Evolutionary conservation across 2,888 invertebrate genomes (phyloP), one percentile per base, ranked within the genome.

Genomic region (Trypoxylon attenuatum): DNA sequence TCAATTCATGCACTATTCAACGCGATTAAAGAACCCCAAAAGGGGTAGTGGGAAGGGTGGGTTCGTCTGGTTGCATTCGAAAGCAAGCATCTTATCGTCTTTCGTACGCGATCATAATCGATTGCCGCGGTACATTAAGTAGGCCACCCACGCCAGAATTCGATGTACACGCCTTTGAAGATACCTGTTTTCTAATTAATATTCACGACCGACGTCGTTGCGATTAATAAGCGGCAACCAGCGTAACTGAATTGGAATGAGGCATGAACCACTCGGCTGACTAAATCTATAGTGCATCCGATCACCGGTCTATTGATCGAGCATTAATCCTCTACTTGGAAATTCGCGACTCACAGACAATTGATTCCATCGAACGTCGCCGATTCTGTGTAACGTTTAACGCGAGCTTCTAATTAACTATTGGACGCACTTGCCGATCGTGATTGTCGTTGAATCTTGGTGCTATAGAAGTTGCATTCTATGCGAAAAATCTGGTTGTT

Each of bases 101-200:
- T 42, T 19, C 16, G 19, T 15, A 19, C 16, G 16, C 42, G 18
- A 42, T 42, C 42, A 33, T 33, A 33, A 33, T 33, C 33, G 33
- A 33, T 33, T 13, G n/a, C 33, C n/a, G n/a, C 13, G 33, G 10
- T 13, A 33, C 33, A 33, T 33, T 13, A 33, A 33, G 33, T 33
- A 33, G 33, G 33, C 33, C 33, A 33, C 33, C n/a, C 33, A 33
- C 33, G 13, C 33, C 33, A 13, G n/a, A 33, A 33, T 33, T 13
- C 33, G n/a, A 33, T 10, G 13, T 33, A 42, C 27, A 23, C 47
- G 43, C 23, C 61, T 33, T 46, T 51, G 65, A 51, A 55, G 55
- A 65, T 43, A 33, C 13, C 33, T 4, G 22, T 51, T 46, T 62
- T 65, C 51, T 61, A 61, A 56, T 62, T 65, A 62, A 65, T 65